These are phyloP conservation scores for Promerops cafer DNA, from an alignment of 2,113 vertebrate genomes.

Conservation along the genomic window DNA sequence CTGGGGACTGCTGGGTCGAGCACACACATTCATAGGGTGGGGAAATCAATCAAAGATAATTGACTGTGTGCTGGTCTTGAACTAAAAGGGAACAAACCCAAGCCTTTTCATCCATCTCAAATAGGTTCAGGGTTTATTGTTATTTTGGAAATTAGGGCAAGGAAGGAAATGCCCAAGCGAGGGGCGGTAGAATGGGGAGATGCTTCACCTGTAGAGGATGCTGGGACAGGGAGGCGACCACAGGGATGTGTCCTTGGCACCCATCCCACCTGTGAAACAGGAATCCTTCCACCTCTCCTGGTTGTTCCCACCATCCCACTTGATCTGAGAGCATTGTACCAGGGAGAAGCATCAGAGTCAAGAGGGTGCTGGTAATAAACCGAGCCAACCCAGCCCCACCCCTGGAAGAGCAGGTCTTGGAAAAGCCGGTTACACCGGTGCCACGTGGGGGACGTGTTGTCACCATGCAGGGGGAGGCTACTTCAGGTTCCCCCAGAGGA, in stretches of 20 bases:
- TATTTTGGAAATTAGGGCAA: background rate
- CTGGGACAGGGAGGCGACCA: background rate
- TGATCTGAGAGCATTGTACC: background rate
- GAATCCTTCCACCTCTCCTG: background rate
- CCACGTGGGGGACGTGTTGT: background rate
- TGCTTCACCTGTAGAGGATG: background rate
- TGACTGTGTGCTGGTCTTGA: background rate
- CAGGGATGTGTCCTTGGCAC: background rate
- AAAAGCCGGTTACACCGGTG: background rate
- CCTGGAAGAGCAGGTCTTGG: constrained; percentile 6
- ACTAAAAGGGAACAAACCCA: background rate
- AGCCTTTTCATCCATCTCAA: background rate
- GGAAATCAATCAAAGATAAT: background rate
- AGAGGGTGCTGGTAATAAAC: background rate
- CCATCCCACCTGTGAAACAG: background rate
- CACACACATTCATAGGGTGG: background rate
- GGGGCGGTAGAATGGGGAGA: background rate
- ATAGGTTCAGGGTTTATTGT: background rate
- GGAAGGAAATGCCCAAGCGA: background rate
- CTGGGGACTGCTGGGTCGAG: background rate
- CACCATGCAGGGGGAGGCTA: background rate
- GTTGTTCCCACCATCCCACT: accelerated
- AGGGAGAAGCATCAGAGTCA: background rate
- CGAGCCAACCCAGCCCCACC: background rate
- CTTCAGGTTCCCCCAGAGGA: background rate